Evolutionary conservation across 2,888 invertebrate genomes (phyloP), one percentile per base, ranked within the genome.

Genomic region (Cyclophora punctaria): DNA sequence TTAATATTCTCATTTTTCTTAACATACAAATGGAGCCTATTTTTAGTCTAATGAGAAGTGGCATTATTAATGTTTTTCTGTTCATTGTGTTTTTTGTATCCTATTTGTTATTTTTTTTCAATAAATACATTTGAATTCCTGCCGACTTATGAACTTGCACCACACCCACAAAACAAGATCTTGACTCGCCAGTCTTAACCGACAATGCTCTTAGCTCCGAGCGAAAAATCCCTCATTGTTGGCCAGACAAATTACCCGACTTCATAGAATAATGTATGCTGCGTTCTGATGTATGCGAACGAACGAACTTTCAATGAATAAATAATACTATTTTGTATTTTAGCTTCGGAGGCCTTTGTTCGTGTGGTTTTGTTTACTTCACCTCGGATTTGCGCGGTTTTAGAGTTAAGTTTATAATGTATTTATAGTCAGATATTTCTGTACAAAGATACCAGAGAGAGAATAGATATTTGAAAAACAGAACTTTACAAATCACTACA

Each of bases 161-260:
- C 75, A 69, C 51, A 56, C 53, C 41, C 50, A 51, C 64, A 59
- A 65, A 58, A 63, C 62, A 69, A 72, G 67, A 59, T 65, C 64
- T 66, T 67, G 62, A 69, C 73, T 74, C 70, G 67, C 74, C 60
- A 63, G 71, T 73, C 74, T 73, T 70, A 69, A 69, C 70, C 67
- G 67, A 69, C 71, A 71, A 73, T 73, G 71, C 71, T 66, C 74
- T 73, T 73, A 69, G 78, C 79, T 82, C 58, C 60, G 63, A 80
- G 78, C 78, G 74, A 80, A 84, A 80, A 81, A 82, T 82, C 69
- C 67, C 64, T 82, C 79, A 83, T 83, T 83, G 83, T 82, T 62
- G 46, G n/a, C 64, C 72, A 71, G 74, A 81, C 80, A 80, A 82
- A 84, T 84, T 78, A 74, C 80, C 63, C 66, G 37, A 37, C 37